These are phyloP conservation scores for Rallus crepitans DNA, from an alignment of 2,797 vertebrate species.

Conservation along the genomic window DNA sequence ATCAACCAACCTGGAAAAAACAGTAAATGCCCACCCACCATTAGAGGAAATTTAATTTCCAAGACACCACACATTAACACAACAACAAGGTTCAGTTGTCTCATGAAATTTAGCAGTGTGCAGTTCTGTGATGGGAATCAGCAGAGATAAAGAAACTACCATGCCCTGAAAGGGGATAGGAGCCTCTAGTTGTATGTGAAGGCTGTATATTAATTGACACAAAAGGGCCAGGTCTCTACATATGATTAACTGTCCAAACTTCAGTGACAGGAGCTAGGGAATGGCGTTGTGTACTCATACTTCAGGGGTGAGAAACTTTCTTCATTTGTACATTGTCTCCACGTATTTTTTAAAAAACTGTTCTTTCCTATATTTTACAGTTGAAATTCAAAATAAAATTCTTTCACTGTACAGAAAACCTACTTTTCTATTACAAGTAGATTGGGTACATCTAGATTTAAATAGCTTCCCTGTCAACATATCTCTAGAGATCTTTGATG, in stretches of 20 bases:
- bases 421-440: neutral
- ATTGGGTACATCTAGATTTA: neutral
- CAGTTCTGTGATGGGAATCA: neutral
- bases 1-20: neutral
- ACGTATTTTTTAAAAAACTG: neutral
- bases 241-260: neutral
- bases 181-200: neutral
- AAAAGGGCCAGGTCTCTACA: neutral
- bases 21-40: neutral
- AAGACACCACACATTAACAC: neutral
- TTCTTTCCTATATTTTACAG: neutral
- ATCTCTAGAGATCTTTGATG: conserved; percentile 14
- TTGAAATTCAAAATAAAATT: neutral
- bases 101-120: neutral
- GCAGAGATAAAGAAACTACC: neutral
- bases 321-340: neutral
- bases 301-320: neutral
- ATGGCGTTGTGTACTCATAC: neutral
- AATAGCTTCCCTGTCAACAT: neutral
- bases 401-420: neutral
- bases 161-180: neutral
- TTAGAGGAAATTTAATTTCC: neutral
- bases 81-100: neutral
- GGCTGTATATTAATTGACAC: neutral
- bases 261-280: neutral